Conservation (phyloP, 2,797 vertebrate species). For the Linurgus olivaceus region DNA sequence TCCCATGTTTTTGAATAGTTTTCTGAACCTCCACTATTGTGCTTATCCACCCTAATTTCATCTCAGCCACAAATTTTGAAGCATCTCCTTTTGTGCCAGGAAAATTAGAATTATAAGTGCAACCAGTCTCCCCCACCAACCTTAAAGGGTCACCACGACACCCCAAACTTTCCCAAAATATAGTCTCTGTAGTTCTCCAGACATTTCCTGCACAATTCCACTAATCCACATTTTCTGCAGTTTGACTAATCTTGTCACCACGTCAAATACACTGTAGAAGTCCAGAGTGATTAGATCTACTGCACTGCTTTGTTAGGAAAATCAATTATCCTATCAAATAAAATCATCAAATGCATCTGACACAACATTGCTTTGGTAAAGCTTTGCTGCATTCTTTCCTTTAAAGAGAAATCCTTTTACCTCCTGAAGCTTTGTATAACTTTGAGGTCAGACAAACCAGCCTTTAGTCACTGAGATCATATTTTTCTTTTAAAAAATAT, state of each 20-base stretch:
- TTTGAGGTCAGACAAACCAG: not conserved
- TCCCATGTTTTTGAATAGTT: not conserved
- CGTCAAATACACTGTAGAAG: not conserved
- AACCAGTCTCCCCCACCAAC: not conserved
- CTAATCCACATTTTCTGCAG: not conserved
- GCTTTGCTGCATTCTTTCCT: not conserved
- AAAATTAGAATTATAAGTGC: not conserved
- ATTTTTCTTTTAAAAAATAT: not conserved
- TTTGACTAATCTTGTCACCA: conserved; percentile 4
- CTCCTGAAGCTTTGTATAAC: not conserved
- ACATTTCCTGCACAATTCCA: not conserved
- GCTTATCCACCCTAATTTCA: not conserved
- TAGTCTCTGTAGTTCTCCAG: not conserved
- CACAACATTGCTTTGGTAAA: not conserved
- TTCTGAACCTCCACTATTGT: not conserved
- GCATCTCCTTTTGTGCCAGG: not conserved
- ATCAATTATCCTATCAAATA: conserved; percentile 38
- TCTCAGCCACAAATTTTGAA: not conserved
- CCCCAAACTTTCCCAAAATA: not conserved
- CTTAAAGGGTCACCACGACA: not conserved
- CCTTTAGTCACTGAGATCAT: not conserved
- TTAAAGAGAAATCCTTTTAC: not conserved
- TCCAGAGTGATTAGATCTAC: conserved; percentile 38
- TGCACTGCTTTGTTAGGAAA: conserved; percentile 9
- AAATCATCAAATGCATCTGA: conserved; percentile 9